A percentile compares a stretch with the other conserved stretches of the same genome.
These are phyloP conservation scores for Dichetophora obliterata DNA, from an alignment of 2,888 invertebrate species.

Conservation along the genomic window DNA sequence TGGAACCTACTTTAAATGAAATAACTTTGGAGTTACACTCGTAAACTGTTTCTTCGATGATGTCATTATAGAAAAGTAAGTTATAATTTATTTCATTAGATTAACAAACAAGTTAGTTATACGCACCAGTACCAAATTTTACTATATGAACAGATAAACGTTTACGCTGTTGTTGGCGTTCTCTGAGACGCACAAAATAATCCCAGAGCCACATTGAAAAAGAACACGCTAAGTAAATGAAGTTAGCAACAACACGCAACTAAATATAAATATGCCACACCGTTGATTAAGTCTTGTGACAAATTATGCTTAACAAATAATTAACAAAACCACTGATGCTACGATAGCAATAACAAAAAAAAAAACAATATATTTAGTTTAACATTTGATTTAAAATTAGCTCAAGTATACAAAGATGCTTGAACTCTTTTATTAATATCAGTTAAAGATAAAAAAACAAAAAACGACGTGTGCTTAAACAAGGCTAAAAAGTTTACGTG, in stretches of 20 bases:
- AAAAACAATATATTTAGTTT: neutral
- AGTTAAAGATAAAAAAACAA: too few species aligned
- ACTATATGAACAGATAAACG: conserved; percentile 57
- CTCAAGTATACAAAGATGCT: too few species aligned
- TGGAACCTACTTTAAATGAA: too few species aligned
- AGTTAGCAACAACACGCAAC: conserved; percentile 1
- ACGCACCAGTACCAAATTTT: conserved; percentile 62
- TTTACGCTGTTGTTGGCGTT: conserved; percentile 53
- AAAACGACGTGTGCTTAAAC: too few species aligned
- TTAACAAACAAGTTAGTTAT: neutral
- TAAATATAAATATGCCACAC: neutral
- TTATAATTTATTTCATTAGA: neutral
- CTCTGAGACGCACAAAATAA: conserved; percentile 58
- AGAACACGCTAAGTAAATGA: neutral
- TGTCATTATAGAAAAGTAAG: too few species aligned
- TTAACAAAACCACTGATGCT: neutral
- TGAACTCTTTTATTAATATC: too few species aligned
- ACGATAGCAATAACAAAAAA: conserved; percentile 17
- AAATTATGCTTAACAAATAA: neutral
- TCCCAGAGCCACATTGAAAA: conserved; percentile 62
- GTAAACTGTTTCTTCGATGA: too few species aligned
- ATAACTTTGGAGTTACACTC: too few species aligned
- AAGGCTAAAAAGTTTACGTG: too few species aligned
- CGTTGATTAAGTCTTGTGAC: neutral
- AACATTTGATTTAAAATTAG: neutral